Percentiles rank a stretch among this genome's conserved stretches.
Evolutionary conservation across 2,797 vertebrate genomes (phyloP).

Genomic region (Glossophaga mutica): DNA sequence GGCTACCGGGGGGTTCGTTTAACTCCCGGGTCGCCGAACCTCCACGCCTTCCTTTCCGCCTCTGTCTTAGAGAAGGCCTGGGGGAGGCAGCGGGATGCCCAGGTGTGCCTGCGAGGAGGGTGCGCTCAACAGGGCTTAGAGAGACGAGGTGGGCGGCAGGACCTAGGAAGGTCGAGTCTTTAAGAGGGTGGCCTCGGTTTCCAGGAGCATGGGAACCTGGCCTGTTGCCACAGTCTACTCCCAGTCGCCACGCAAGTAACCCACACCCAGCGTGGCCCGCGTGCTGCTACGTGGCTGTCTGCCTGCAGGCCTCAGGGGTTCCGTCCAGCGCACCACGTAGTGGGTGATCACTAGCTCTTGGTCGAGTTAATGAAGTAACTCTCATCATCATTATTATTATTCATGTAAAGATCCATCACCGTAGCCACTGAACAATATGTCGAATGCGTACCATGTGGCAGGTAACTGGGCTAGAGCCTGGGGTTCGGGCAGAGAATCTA

Average conservation of each 20-base stretch:
- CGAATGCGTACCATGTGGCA: rapidly evolving
- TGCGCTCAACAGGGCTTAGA: rapidly evolving
- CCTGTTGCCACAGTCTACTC: background rate
- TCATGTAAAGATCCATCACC: background rate
- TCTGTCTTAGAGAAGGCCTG: background rate
- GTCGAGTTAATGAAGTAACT: background rate
- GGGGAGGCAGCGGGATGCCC: too few relatives aligned
- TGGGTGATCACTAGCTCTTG: background rate
- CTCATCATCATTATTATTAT: background rate
- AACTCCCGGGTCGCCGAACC: too few relatives aligned
- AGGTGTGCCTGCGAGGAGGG: background rate
- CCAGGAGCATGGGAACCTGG: background rate
- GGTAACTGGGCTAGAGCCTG: background rate
- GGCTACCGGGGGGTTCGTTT: too few relatives aligned
- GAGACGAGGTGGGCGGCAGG: background rate
- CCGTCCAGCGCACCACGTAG: background rate
- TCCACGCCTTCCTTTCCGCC: background rate
- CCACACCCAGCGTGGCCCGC: rapidly evolving
- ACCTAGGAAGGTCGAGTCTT: background rate
- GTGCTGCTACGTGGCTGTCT: rapidly evolving
- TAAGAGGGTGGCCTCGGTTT: too few relatives aligned
- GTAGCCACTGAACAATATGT: rapidly evolving
- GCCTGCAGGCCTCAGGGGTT: background rate
- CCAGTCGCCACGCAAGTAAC: rapidly evolving
- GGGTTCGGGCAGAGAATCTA: background rate